These are phyloP conservation scores for Periophthalmus magnuspinnatus DNA, from an alignment of 2,797 vertebrate species.

Conservation along the genomic window DNA sequence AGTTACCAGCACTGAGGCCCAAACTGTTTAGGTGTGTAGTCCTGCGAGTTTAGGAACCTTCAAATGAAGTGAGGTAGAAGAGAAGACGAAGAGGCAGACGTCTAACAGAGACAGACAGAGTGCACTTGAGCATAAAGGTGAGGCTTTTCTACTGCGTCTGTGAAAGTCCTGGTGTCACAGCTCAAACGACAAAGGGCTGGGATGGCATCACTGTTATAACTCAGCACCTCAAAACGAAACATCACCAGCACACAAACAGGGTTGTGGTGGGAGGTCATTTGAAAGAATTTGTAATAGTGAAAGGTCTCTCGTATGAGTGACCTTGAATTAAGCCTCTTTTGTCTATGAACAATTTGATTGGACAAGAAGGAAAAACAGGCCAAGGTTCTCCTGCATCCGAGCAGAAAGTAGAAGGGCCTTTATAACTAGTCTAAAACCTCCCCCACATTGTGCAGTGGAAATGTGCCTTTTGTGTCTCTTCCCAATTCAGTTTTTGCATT, in stretches of 20 bases:
- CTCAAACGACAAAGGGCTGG: constrained; percentile 10
- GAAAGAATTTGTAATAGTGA: background rate
- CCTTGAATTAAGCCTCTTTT: background rate
- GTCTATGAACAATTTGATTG: background rate
- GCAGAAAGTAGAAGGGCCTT: background rate
- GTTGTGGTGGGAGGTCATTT: background rate
- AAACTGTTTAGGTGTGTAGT: background rate
- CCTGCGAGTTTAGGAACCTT: constrained; percentile 12
- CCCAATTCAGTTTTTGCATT: background rate
- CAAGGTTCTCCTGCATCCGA: too few relatives aligned
- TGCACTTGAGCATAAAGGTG: constrained; percentile 38
- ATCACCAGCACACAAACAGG: constrained; percentile 2
- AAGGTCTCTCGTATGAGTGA: background rate
- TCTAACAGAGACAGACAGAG: constrained; percentile 12
- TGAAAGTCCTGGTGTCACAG: constrained; percentile 26
- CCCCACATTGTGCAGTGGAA: background rate
- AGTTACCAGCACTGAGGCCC: constrained; percentile 21
- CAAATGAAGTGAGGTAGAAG: constrained; percentile 1
- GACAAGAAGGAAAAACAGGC: too few relatives aligned
- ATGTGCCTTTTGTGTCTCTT: background rate
- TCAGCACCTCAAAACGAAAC: constrained; percentile 18
- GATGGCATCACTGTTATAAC: background rate
- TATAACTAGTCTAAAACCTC: background rate
- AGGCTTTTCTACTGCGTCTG: constrained; percentile 21
- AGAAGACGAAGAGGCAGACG: constrained; percentile 3